phyloP scores from a whole-genome alignment of 2,113 vertebrate species.

The human (Homo sapiens) region DNA sequence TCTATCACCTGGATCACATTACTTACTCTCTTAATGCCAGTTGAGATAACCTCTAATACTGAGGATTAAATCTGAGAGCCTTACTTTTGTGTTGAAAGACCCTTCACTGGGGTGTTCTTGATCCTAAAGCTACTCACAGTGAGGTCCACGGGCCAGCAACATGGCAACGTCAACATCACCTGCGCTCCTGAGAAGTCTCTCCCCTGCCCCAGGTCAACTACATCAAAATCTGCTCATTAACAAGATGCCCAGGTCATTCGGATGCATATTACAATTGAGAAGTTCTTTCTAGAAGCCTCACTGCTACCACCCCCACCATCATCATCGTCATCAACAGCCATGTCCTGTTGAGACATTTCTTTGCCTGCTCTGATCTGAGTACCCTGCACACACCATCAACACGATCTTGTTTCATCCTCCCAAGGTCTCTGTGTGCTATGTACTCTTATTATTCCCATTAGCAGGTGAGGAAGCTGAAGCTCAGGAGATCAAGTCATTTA shows the following conservation, averaged over 20 bases:
- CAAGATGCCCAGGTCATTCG: neutral
- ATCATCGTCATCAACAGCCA: accelerated
- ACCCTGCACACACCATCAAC: neutral
- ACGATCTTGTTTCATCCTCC: neutral
- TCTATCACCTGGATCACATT: neutral
- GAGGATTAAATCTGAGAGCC: neutral
- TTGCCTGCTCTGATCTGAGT: neutral
- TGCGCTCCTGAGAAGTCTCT: neutral
- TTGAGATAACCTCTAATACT: neutral
- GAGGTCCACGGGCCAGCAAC: accelerated
- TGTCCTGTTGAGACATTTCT: neutral
- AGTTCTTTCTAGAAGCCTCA: neutral
- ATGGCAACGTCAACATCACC: accelerated
- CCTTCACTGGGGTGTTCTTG: neutral
- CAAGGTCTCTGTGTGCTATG: accelerated
- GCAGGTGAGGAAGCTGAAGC: neutral
- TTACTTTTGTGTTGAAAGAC: neutral
- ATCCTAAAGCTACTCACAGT: neutral
- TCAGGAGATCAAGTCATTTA: neutral
- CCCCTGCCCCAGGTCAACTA: neutral
- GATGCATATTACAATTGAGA: neutral
- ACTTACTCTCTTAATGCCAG: neutral
- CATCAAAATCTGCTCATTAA: neutral
- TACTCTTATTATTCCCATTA: neutral
- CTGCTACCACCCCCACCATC: neutral